A percentile compares a stretch with the other conserved stretches of the same genome.
phyloP scores from a whole-genome alignment of 2,888 invertebrate genomes.

The Clostera curtula region DNA sequence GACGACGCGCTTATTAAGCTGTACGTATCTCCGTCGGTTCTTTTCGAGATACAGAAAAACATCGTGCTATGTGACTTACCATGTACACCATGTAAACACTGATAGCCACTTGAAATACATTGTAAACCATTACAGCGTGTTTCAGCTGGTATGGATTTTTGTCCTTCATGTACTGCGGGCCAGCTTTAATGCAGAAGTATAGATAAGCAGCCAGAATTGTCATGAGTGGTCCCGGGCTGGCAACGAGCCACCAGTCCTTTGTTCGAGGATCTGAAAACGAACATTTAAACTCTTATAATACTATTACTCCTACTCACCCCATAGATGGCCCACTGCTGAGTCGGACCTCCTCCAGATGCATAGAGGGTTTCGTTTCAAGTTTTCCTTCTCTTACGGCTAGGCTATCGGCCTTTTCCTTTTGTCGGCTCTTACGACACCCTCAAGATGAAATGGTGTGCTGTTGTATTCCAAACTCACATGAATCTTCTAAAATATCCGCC shows the following conservation, averaged over 20 bases:
- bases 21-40: neutral
- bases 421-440: too few species aligned
- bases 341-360: too few species aligned
- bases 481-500: too few species aligned
- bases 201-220: slow-evolving; percentile 77
- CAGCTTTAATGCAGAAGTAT: slow-evolving; percentile 80
- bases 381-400: too few species aligned
- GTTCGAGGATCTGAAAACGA: slow-evolving; percentile 44
- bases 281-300: neutral
- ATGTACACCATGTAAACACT: slow-evolving; percentile 77
- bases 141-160: slow-evolving; percentile 81
- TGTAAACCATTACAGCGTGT: slow-evolving; percentile 81
- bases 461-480: too few species aligned
- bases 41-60: neutral
- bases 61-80: slow-evolving; percentile 19
- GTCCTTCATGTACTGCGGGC: slow-evolving; percentile 81
- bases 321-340: too few species aligned
- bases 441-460: too few species aligned
- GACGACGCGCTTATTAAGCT: too few species aligned
- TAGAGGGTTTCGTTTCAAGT: too few species aligned
- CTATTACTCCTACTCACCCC: too few species aligned
- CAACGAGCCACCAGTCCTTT: slow-evolving; percentile 81
- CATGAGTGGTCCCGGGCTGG: slow-evolving; percentile 78
- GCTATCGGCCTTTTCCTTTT: too few species aligned
- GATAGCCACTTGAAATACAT: slow-evolving; percentile 86